phyloP scores from a whole-genome alignment of 2,113 vertebrate species.

The Gallinago paraguaiae region DNA sequence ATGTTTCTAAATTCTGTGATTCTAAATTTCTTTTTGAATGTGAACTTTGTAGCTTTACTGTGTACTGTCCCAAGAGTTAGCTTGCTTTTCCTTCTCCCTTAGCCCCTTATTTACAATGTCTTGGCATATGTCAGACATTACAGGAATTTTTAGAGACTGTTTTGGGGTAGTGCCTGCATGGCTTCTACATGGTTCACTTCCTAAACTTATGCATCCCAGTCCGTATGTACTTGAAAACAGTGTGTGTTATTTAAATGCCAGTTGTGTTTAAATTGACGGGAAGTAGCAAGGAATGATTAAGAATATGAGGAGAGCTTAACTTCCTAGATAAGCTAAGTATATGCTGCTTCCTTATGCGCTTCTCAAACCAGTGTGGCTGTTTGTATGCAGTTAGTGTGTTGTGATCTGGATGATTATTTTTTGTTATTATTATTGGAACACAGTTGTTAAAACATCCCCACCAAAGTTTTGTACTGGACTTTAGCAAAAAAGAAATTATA shows the following conservation, averaged over 20 bases:
- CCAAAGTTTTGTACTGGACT: not conserved
- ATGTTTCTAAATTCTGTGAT: not conserved
- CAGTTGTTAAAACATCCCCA: not conserved
- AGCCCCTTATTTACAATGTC: not conserved
- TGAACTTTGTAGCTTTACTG: not conserved
- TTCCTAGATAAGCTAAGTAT: not conserved
- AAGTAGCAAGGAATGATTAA: not conserved
- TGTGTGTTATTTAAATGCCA: not conserved
- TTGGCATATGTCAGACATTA: not conserved
- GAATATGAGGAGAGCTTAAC: not conserved
- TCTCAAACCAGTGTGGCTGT: not conserved
- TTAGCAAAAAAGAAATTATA: not conserved
- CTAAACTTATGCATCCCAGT: not conserved
- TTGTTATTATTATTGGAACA: not conserved
- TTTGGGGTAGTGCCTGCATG: not conserved
- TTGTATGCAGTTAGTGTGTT: not conserved
- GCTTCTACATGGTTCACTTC: not conserved
- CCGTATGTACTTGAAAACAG: not conserved
- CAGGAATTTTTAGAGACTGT: not conserved
- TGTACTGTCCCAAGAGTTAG: not conserved
- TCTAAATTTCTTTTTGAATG: not conserved
- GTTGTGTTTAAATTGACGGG: not conserved
- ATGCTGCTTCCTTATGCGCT: not conserved
- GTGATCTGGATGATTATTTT: not conserved
- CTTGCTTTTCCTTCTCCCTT: not conserved